Evolutionary conservation across 2,797 vertebrate genomes (phyloP), one percentile per base, ranked within the genome.

Genomic region (Darevskia nairensis): DNA sequence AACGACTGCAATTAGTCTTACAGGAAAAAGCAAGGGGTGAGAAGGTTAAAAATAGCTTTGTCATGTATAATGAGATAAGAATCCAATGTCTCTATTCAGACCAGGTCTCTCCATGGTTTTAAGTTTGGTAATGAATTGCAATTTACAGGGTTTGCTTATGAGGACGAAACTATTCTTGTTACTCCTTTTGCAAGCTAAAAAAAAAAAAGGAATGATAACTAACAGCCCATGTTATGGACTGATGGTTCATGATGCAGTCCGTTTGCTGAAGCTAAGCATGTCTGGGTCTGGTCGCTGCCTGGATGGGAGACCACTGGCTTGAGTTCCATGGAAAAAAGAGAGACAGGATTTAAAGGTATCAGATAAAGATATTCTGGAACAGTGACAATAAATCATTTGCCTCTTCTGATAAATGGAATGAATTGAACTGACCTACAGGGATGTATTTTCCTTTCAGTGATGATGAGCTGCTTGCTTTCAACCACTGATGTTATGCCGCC

Each of bases 401-500:
- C 6, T 83, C 8, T 41, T 83, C 64, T 32, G 68, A 90, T 78
- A 68, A 86, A 25, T 4, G 66, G 32, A 19, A 21, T 4, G 72
- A 6, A 50, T 11, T 39, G 80, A 1, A 66, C 21, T 80, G 29
- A 64, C 86, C 13, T 46, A 78, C 0, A 84, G 69, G 5, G 80
- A 84, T 86, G 86, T 88, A 87, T 80, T 82, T 55, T 79, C 21
- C 61, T 29, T 59, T 35, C 23, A 74, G 8, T 21, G 25, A 55
- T 23, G 6, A 79, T 74, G 19, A 76, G 79, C 21, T 15, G 11
- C 17, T 19, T 84, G 75, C 6, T 8, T 23, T 1, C 80, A 55
- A 39, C 10, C 59, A 19, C 11, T 41, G 66, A 59, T 90, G 71
- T 83, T 89, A 87, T 89, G 46, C 55, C 21, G 10, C 0, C 71